phyloP scores from a whole-genome alignment of 2,888 invertebrate genomes.

The Nomada goodeniana region DNA sequence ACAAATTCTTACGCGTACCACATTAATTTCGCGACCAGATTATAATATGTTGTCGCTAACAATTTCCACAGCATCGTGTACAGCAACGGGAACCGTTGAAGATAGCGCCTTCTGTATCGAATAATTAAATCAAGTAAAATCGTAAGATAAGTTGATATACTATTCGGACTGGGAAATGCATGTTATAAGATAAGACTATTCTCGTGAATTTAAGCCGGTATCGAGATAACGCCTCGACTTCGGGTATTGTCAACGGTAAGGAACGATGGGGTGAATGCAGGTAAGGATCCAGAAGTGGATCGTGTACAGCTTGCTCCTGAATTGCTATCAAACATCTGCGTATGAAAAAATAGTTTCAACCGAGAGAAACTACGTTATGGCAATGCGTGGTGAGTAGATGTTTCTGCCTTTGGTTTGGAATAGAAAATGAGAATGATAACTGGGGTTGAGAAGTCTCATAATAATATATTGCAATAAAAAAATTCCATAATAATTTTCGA shows the following conservation, averaged over 20 bases:
- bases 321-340: background rate
- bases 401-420: too few species aligned
- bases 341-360: background rate
- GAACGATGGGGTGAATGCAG: constrained; percentile 13
- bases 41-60: constrained; percentile 15
- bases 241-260: constrained; percentile 52
- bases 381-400: too few species aligned
- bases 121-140: constrained; percentile 65
- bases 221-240: constrained; percentile 52
- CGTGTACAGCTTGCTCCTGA: background rate
- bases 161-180: constrained; percentile 41
- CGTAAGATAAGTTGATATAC: constrained; percentile 62
- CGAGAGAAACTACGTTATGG: too few species aligned
- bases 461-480: too few species aligned
- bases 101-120: constrained; percentile 58
- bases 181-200: constrained; percentile 60
- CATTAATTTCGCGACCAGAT: background rate
- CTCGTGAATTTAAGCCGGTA: constrained; percentile 65
- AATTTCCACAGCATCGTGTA: background rate
- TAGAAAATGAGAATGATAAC: too few species aligned
- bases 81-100: constrained; percentile 33
- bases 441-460: too few species aligned
- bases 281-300: constrained; percentile 29
- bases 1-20: too few species aligned
- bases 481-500: too few species aligned